Conservation (phyloP, 2,113 vertebrate species). For the Aythya baeri region DNA sequence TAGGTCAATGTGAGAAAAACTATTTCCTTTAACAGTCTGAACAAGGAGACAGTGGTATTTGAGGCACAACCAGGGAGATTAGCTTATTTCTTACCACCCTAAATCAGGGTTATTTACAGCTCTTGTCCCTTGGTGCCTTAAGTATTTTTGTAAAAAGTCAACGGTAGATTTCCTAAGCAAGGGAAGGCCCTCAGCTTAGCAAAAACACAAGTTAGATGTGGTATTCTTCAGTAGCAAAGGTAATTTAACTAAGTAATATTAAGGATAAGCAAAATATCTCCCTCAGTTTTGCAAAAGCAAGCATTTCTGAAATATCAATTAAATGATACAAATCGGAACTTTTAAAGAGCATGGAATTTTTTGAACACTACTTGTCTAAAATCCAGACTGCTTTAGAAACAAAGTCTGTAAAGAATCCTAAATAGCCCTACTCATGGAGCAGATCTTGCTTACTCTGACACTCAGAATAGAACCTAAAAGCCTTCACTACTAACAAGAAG, state of each 20-base stretch:
- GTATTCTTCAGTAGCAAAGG: not conserved
- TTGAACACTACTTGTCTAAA: not conserved
- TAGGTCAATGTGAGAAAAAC: fast-evolving
- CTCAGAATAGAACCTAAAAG: not conserved
- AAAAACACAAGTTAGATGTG: not conserved
- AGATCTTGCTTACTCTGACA: not conserved
- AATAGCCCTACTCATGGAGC: not conserved
- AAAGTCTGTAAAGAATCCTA: not conserved
- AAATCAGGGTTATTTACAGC: not conserved
- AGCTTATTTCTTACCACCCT: not conserved
- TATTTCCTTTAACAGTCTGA: not conserved
- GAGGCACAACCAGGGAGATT: not conserved
- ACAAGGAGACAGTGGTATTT: not conserved
- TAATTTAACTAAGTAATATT: not conserved
- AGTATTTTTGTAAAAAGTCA: not conserved
- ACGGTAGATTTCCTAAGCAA: not conserved
- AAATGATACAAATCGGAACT: not conserved
- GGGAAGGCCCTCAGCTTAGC: not conserved
- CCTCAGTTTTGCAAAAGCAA: not conserved
- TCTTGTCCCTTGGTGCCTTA: not conserved
- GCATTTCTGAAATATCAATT: not conserved
- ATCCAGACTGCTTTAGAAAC: not conserved
- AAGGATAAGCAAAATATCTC: not conserved
- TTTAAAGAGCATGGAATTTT: not conserved
- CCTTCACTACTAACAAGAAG: not conserved